Evolutionary conservation across 2,113 vertebrate species (phyloP).

Genomic region (Psettodes erumei): DNA sequence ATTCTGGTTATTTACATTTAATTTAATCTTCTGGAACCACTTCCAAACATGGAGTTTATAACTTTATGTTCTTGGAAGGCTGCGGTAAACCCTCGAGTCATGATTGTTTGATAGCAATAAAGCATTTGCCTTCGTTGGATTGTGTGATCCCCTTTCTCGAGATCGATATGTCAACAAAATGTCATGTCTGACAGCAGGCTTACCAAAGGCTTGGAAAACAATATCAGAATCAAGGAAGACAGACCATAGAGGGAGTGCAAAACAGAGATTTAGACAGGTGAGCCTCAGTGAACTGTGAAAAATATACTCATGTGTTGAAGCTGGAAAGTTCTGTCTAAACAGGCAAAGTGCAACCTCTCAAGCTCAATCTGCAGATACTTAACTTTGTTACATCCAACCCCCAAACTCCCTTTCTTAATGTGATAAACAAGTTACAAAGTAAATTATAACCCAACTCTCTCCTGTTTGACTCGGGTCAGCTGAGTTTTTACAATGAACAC

Average conservation of each 20-base stretch:
- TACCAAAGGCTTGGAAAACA: slow-evolving; percentile 75
- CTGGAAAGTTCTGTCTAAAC: slow-evolving; percentile 44
- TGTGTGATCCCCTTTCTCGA: slow-evolving; percentile 58
- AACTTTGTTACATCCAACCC: slow-evolving; percentile 62
- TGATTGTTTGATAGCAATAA: slow-evolving; percentile 58
- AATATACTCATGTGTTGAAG: slow-evolving; percentile 38
- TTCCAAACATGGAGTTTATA: not conserved
- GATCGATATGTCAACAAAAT: slow-evolving; percentile 83
- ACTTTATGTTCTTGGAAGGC: not conserved
- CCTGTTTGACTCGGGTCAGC: slow-evolving; percentile 59
- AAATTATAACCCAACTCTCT: slow-evolving; percentile 64
- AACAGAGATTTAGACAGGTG: slow-evolving; percentile 48
- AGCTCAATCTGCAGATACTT: slow-evolving; percentile 55
- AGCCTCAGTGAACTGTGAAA: slow-evolving; percentile 56
- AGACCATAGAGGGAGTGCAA: slow-evolving; percentile 48
- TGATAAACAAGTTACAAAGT: slow-evolving; percentile 72
- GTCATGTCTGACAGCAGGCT: slow-evolving; percentile 75
- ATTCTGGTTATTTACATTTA: slow-evolving; percentile 16
- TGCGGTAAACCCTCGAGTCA: slow-evolving; percentile 5
- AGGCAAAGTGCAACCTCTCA: slow-evolving; percentile 62
- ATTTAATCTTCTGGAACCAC: not conserved
- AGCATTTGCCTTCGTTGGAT: slow-evolving; percentile 63
- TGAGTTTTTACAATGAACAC: slow-evolving; percentile 47
- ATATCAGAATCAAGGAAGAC: slow-evolving; percentile 66
- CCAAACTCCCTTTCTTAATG: slow-evolving; percentile 62